Conservation (phyloP, 2,797 vertebrate genomes). For the Sebastiscus albofasciatus region DNA sequence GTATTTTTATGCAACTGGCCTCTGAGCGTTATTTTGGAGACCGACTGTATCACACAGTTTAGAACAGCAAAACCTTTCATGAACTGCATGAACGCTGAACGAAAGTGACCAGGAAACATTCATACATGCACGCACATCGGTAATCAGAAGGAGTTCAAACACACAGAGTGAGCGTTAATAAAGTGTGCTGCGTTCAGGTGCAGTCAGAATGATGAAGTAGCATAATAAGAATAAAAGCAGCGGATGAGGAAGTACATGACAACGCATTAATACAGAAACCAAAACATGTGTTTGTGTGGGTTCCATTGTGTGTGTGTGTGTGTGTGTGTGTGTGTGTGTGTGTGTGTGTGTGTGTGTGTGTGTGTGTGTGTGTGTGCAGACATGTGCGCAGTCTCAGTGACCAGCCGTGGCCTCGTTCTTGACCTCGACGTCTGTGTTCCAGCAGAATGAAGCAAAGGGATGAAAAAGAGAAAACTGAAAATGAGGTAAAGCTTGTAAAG, state of each 20-base stretch:
- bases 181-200: constrained; percentile 47
- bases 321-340: constrained; percentile 24
- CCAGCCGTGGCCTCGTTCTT: constrained; percentile 15
- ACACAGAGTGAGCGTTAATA: neutral
- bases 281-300: constrained; percentile 46
- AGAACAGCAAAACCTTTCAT: neutral
- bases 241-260: constrained; percentile 67
- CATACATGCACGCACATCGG: neutral
- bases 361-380: neutral
- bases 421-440: constrained; percentile 62
- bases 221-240: constrained; percentile 53
- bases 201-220: constrained; percentile 65
- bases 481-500: constrained; percentile 1
- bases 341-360: constrained; percentile 8
- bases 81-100: neutral
- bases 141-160: neutral
- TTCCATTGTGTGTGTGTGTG: constrained; percentile 4
- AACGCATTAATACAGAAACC: constrained; percentile 62
- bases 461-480: constrained; percentile 10
- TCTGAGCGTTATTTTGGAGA: neutral
- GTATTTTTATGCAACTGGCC: no score
- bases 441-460: constrained; percentile 35
- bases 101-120: neutral
- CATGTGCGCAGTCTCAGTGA: neutral
- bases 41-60: neutral